phyloP scores from a whole-genome alignment of 2,888 invertebrate species.

The Lymantria dispar region DNA sequence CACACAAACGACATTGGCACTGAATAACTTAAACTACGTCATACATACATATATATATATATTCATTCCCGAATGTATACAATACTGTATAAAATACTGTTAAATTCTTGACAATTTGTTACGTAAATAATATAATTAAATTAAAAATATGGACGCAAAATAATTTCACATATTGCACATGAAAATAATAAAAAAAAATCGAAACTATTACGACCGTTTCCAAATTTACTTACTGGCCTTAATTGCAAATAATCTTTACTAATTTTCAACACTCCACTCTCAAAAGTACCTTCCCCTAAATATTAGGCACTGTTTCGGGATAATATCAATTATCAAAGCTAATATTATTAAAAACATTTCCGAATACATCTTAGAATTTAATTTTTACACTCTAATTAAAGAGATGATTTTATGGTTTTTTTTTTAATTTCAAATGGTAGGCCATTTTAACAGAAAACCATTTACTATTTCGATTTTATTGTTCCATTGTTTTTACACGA shows the following conservation, averaged over 20 bases:
- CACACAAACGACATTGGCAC: constrained; percentile 58
- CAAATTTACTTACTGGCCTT: constrained; percentile 31
- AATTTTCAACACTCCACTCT: constrained; percentile 45
- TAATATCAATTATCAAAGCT: constrained; percentile 74
- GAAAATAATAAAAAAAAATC: constrained; percentile 32
- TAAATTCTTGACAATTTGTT: constrained; percentile 60
- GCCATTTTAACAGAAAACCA: constrained; percentile 33
- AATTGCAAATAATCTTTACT: constrained; percentile 18
- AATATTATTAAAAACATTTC: constrained; percentile 48
- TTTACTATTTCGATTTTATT: constrained; percentile 11
- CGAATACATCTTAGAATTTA: constrained; percentile 61
- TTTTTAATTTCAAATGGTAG: constrained; percentile 41
- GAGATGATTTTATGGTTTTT: constrained; percentile 43
- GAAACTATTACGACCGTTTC: background rate
- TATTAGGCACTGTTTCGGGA: constrained; percentile 75
- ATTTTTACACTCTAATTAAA: constrained; percentile 40
- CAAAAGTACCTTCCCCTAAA: constrained; percentile 54
- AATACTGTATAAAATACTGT: constrained; percentile 75
- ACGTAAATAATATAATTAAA: constrained; percentile 46
- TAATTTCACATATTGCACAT: constrained; percentile 78
- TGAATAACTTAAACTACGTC: constrained; percentile 49
- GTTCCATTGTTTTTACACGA: constrained; percentile 43
- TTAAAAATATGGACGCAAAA: constrained; percentile 75
- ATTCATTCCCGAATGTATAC: constrained; percentile 40
- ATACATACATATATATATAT: constrained; percentile 37